These are phyloP conservation scores for Autographa pulchrina DNA, from an alignment of 2,888 invertebrate genomes.

Conservation along the genomic window DNA sequence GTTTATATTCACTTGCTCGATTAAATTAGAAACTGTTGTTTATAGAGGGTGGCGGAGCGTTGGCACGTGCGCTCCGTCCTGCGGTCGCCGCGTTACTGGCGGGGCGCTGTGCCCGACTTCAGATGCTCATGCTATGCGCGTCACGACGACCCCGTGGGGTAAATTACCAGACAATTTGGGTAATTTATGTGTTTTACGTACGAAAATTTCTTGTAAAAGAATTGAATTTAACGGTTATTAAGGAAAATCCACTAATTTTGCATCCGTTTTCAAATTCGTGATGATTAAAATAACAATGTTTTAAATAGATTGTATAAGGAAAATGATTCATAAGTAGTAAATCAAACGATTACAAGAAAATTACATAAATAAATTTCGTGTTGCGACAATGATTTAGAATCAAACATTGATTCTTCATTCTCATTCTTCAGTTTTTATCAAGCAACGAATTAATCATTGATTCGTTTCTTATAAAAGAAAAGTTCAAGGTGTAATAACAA, in stretches of 20 bases:
- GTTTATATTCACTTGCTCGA: constrained; percentile 60
- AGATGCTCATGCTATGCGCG: constrained; percentile 62
- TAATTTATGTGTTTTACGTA: constrained; percentile 54
- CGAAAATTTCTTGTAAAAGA: constrained; percentile 32
- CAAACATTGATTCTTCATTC: no score
- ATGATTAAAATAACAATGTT: constrained; percentile 14
- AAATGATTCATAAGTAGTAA: constrained; percentile 36
- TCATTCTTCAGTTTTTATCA: constrained; percentile 29
- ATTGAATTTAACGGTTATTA: constrained; percentile 19
- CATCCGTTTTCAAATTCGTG: background rate
- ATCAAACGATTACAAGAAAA: constrained; percentile 29
- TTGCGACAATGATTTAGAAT: background rate
- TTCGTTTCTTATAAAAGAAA: constrained; percentile 13
- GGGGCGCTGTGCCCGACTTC: constrained; percentile 46
- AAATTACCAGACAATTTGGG: constrained; percentile 72
- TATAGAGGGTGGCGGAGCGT: constrained; percentile 56
- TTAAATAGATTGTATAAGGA: constrained; percentile 16
- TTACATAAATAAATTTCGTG: constrained; percentile 12
- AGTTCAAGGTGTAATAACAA: constrained; percentile 16
- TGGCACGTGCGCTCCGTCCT: constrained; percentile 63
- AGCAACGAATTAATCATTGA: constrained; percentile 19
- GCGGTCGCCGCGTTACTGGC: constrained; percentile 72
- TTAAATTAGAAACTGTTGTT: constrained; percentile 61
- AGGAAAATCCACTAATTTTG: constrained; percentile 27
- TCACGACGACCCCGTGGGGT: constrained; percentile 63